These are phyloP conservation scores for Poecile montanus DNA, from an alignment of 2,797 vertebrate genomes.

Conservation along the genomic window DNA sequence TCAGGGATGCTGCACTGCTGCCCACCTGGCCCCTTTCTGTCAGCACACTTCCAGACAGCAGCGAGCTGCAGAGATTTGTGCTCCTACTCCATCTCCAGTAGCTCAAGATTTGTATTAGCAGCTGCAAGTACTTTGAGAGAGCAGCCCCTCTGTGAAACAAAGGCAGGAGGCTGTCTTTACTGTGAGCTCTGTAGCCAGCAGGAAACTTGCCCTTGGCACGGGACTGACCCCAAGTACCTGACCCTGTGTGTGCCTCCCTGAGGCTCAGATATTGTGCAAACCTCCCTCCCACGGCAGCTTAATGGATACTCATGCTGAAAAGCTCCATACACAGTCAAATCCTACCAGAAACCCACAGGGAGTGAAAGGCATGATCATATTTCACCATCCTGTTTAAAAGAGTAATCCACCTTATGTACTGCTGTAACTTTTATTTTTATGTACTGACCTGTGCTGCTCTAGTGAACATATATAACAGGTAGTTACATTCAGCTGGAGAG, in stretches of 20 bases:
- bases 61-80: background rate
- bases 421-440: slow-evolving; percentile 59
- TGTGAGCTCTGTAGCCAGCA: background rate
- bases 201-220: background rate
- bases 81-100: background rate
- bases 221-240: background rate
- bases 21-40: background rate
- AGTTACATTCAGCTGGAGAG: slow-evolving; percentile 50
- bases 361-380: background rate
- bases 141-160: background rate
- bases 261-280: background rate
- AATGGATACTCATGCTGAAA: background rate
- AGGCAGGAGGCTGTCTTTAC: background rate
- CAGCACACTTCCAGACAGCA: background rate
- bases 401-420: background rate
- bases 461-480: slow-evolving; percentile 51
- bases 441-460: slow-evolving; percentile 29
- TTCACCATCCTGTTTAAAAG: slow-evolving; percentile 6
- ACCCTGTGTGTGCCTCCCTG: background rate
- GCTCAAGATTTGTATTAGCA: background rate
- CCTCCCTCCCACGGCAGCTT: background rate
- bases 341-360: background rate
- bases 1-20: background rate
- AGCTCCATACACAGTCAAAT: background rate
- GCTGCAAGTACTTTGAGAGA: background rate